Evolutionary conservation across 2,113 vertebrate species (phyloP).

Genomic region (Tachysurus fulvidraco): DNA sequence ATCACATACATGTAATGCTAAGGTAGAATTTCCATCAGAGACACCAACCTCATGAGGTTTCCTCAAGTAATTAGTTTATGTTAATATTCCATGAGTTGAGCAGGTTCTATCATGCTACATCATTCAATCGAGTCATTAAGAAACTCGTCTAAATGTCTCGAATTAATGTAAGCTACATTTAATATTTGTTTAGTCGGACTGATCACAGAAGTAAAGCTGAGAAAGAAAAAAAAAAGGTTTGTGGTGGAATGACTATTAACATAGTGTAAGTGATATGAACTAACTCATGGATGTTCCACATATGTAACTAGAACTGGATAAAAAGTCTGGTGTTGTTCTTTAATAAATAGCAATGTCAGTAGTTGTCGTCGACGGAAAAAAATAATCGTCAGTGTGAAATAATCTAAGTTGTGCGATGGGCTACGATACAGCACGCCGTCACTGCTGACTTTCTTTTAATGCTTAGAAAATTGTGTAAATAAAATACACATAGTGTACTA

Average conservation of each 20-base stretch:
- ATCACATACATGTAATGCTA: too few relatives aligned
- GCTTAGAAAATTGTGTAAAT: neutral
- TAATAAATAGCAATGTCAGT: neutral
- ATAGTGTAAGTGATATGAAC: neutral
- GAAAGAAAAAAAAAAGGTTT: neutral
- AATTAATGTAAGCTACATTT: too few relatives aligned
- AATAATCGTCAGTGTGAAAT: neutral
- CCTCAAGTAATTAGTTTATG: too few relatives aligned
- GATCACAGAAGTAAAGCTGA: neutral
- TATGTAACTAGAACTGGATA: neutral
- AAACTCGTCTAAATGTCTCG: too few relatives aligned
- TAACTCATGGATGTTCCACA: neutral
- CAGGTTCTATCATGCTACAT: too few relatives aligned
- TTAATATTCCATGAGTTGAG: too few relatives aligned
- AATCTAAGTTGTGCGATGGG: neutral
- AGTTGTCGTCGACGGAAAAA: neutral
- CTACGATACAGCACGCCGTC: neutral
- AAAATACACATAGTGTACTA: too few relatives aligned
- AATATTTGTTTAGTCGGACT: too few relatives aligned
- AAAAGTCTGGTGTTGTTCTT: neutral
- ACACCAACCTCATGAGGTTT: too few relatives aligned
- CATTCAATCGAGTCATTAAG: too few relatives aligned
- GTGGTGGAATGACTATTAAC: neutral
- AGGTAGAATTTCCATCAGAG: too few relatives aligned
- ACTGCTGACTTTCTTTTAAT: neutral